Base-by-base conservation (phyloP, 1,140 invertebrate genomes). In the Melanaphis sacchari region DNA sequence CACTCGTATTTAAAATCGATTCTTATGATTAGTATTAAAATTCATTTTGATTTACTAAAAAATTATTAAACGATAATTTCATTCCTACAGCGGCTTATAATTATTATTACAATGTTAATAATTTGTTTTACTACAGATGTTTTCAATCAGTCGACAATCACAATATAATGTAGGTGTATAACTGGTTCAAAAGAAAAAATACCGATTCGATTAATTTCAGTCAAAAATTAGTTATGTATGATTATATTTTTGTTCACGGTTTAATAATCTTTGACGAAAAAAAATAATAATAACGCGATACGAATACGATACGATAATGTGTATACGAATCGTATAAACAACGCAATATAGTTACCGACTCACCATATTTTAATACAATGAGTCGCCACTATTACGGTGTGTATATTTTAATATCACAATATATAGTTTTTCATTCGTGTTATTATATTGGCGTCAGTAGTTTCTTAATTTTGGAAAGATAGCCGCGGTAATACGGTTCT, bases 161-260 rank as follows among this genome's bases (percentile, higher is more conserved):
- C 43, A 43, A 87, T 59, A 76, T n/a, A n/a, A 18, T 76, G 18
- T 76, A 76, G 31, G 59, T 76, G 36, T 76, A 76, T 49, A n/a
- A 11, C 31, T 76, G 59, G 15, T 76, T n/a, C 4, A 76, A 18
- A 76, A 76, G 18, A 76, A 76, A n/a, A 76, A 66, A 76, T 76
- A 76, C 40, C 82, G 82, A 84, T 40, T 84, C 84, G 26, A 49
- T 36, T n/a, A 38, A 49, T 88, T 49, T 88, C n/a, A 49, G 43
- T 88, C 18, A 88, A 49, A 88, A 88, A 88, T 49, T 49, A 88
- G 43, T 88, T 36, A 88, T 49, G 85, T 88, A 49, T 36, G 41
- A 88, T 36, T 49, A 88, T 36, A n/a, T 88, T 49, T 88, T n/a
- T 88, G 85, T 88, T 88, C 85, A 49, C 43, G 41, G 43, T 88